phyloP scores from a whole-genome alignment of 1,140 invertebrate species.

The Odontomachus brunneus region DNA sequence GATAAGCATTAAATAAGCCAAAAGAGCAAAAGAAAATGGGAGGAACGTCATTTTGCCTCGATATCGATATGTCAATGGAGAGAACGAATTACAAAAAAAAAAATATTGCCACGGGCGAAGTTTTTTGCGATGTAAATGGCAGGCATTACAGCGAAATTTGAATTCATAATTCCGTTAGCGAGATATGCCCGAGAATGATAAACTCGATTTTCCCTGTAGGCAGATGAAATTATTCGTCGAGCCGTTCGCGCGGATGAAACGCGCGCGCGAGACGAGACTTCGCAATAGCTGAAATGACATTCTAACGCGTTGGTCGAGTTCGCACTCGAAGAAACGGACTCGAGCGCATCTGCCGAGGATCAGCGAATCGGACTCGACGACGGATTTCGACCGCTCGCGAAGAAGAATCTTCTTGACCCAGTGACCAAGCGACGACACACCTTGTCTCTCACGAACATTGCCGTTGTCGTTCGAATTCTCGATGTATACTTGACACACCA shows the following conservation, averaged over 20 bases:
- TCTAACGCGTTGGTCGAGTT: background rate
- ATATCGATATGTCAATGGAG: background rate
- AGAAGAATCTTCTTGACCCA: slow-evolving; percentile 22
- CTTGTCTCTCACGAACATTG: background rate
- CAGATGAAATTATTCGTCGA: background rate
- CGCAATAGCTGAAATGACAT: slow-evolving; percentile 9
- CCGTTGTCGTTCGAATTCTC: background rate
- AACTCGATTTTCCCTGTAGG: background rate
- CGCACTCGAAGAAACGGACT: background rate
- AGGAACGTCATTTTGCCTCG: background rate
- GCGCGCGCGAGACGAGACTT: too few relatives aligned
- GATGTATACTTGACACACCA: slow-evolving; percentile 68
- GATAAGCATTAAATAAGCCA: background rate
- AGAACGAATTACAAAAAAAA: too few relatives aligned
- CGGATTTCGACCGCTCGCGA: background rate
- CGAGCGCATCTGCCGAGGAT: background rate
- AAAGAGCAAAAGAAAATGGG: background rate
- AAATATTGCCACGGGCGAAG: too few relatives aligned
- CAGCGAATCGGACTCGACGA: background rate
- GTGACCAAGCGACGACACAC: slow-evolving; percentile 9
- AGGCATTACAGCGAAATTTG: background rate
- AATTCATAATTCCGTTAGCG: background rate
- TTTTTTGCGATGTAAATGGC: too few relatives aligned
- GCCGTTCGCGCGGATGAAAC: too few relatives aligned
- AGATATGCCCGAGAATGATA: background rate